phyloP scores from a whole-genome alignment of 2,888 invertebrate genomes.

The Geophilus truncorum region DNA sequence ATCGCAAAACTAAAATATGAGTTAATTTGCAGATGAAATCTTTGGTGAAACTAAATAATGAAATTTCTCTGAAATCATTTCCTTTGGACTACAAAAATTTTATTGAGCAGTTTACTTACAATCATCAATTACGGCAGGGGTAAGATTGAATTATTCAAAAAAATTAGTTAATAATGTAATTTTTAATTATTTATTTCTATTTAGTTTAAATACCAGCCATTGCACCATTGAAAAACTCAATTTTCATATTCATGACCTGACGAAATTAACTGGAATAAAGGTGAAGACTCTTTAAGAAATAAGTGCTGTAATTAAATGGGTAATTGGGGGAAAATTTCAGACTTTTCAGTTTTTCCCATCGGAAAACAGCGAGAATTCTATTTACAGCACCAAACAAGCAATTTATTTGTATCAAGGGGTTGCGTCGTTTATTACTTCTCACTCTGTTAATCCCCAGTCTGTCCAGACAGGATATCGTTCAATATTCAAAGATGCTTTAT shows the following conservation, averaged over 20 bases:
- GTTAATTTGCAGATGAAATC: not conserved
- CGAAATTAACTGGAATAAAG: not conserved
- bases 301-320: not conserved
- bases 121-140: not conserved
- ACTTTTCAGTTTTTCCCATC: not conserved
- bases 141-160: not conserved
- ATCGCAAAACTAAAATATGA: not conserved
- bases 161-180: not conserved
- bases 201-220: not conserved
- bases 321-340: not conserved
- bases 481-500: not conserved
- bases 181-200: not conserved
- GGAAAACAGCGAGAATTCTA: not conserved
- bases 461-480: not conserved
- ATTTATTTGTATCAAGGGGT: not conserved
- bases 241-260: not conserved
- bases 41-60: not conserved
- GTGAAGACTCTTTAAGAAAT: no score
- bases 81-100: not conserved
- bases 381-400: not conserved
- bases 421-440: not conserved
- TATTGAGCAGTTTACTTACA: not conserved
- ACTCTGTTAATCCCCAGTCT: not conserved
- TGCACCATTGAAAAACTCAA: not conserved
- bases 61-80: not conserved